Evolutionary conservation across 1,140 invertebrate genomes (phyloP), one percentile per base, ranked within the genome.

Genomic region (Anagrus nilaparvatae): DNA sequence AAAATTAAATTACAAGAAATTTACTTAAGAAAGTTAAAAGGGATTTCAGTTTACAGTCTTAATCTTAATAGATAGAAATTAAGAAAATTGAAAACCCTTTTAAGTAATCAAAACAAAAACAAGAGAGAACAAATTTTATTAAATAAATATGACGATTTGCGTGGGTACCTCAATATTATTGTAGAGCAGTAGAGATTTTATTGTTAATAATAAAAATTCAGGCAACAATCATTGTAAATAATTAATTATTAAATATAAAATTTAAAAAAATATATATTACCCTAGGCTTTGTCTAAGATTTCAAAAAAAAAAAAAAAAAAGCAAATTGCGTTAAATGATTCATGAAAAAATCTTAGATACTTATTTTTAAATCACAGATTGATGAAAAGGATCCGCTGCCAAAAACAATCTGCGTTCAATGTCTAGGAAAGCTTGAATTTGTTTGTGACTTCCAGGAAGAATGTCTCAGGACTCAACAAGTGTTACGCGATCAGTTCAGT

Each of bases 371-470:
- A 61, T 61, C 56, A 31, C 52, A 69, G 66, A 69, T 69, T 57
- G 63, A 67, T 56, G 63, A 69, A 48, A 63, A 49, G 54, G 66
- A 69, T 60, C 58, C 59, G 56, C 56, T 69, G 43, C 64, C 66
- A 32, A 69, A 69, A 52, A 53, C 53, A 48, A 69, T 69, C 50
- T 69, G 66, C 54, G 61, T 69, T 52, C 64, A 69, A 42, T 69
- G 66, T 59, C 52, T 69, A 54, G 64, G 64, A 25, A 69, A 69
- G 53, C 61, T 69, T 36, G 66, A 69, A 61, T 69, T 67, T 46
- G 63, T 69, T 56, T 69, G 66, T 41, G 66, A 69, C 51, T 69
- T 69, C 44, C 66, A 69, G 64, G 66, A 69, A 51, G 63, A 67
- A 52, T 69, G 64, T 60, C 60, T 66, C 41, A 64, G 61, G 41